Percentiles rank a stretch among this genome's conserved stretches.
phyloP scores from a whole-genome alignment of 2,113 vertebrate species.

The Pyrgilauda ruficollis region DNA sequence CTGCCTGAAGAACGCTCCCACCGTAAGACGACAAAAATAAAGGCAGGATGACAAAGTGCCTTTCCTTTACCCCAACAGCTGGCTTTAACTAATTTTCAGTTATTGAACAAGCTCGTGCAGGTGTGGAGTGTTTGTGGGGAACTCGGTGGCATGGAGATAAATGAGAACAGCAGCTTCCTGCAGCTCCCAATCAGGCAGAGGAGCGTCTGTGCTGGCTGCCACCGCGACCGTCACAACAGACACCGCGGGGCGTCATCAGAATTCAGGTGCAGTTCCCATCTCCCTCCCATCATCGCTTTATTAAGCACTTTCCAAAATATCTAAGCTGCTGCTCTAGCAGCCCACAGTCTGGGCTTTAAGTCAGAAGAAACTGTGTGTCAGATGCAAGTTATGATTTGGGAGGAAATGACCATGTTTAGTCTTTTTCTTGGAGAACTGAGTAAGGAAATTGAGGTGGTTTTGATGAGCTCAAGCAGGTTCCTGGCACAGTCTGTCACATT shows the following conservation, averaged over 20 bases:
- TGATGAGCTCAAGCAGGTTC: not conserved
- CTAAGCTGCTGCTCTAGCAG: not conserved
- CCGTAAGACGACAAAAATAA: accelerated
- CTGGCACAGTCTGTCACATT: accelerated
- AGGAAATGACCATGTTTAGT: not conserved
- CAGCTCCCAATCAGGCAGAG: slow-evolving; percentile 35
- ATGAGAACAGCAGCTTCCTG: slow-evolving; percentile 44
- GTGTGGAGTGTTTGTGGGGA: not conserved
- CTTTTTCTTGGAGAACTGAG: not conserved
- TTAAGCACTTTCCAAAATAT: not conserved
- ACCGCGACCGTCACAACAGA: slow-evolving; percentile 42
- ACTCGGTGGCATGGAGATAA: not conserved
- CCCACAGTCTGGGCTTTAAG: not conserved
- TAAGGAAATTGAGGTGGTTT: accelerated
- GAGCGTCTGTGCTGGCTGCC: not conserved
- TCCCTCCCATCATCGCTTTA: not conserved
- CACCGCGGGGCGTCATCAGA: not conserved
- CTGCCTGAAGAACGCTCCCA: not conserved
- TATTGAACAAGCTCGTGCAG: not conserved
- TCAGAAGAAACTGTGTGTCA: not conserved
- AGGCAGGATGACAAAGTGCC: not conserved
- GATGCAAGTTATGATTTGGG: not conserved
- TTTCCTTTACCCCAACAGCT: not conserved
- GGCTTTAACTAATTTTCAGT: not conserved
- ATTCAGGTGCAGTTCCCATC: not conserved